Conservation (phyloP, 2,113 vertebrate species). For the Pluvialis apricaria region DNA sequence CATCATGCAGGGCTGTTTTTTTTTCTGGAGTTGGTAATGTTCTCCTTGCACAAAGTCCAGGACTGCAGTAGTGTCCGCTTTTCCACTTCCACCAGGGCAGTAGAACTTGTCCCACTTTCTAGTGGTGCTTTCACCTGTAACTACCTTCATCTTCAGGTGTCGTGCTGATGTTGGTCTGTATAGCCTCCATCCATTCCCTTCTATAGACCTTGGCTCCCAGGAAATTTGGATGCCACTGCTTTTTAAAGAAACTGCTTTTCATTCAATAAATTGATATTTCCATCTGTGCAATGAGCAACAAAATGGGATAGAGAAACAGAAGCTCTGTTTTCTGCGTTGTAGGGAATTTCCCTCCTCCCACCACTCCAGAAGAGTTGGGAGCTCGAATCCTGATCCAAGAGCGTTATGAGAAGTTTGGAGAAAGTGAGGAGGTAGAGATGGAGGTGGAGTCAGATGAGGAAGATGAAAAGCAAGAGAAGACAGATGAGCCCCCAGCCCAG, state of each 20-base stretch:
- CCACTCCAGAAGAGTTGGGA: slow-evolving; percentile 94
- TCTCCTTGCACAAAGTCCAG: neutral
- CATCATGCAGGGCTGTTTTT: neutral
- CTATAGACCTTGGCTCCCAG: neutral
- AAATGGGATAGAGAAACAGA: neutral
- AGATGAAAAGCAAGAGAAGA: slow-evolving; percentile 81
- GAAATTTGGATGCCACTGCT: neutral
- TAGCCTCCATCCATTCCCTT: neutral
- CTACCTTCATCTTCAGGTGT: neutral
- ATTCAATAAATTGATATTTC: neutral
- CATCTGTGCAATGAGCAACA: neutral
- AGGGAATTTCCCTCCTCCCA: slow-evolving; percentile 98
- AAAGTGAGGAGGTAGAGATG: slow-evolving; percentile 99
- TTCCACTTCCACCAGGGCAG: neutral
- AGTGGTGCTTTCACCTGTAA: neutral
- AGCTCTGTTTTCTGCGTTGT: neutral
- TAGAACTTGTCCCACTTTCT: neutral
- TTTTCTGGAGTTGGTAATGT: neutral
- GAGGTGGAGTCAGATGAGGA: slow-evolving; percentile 98
- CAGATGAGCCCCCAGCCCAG: slow-evolving; percentile 79
- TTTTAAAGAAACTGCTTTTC: neutral
- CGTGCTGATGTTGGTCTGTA: neutral
- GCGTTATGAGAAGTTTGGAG: slow-evolving; percentile 97
- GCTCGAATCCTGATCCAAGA: slow-evolving; percentile 98
- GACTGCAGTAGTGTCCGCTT: neutral